Evolutionary conservation across 2,888 invertebrate genomes (phyloP).

Genomic region (Aphelenchoides bicaudatus): DNA sequence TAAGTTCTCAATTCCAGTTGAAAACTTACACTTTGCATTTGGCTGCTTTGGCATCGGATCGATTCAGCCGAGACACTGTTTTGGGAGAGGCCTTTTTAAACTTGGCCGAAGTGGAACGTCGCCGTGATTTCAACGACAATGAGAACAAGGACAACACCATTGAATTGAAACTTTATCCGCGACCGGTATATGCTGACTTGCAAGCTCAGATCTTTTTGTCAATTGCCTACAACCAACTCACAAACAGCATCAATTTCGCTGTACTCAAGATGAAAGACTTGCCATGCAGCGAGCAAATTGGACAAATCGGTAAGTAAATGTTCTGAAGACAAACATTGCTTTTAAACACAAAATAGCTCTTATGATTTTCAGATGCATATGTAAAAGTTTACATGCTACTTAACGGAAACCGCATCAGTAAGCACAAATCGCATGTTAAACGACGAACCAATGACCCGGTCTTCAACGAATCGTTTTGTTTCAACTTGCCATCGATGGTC

Average conservation of each 20-base stretch:
- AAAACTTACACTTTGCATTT: conserved; percentile 30
- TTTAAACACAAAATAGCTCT: neutral
- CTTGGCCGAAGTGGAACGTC: conserved; percentile 40
- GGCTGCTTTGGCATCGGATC: conserved; percentile 76
- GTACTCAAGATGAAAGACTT: conserved; percentile 92
- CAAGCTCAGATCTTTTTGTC: conserved; percentile 91
- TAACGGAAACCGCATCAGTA: conserved; percentile 94
- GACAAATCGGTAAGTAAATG: conserved; percentile 36
- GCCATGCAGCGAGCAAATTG: conserved; percentile 80
- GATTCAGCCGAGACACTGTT: conserved; percentile 95
- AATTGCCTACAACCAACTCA: conserved; percentile 94
- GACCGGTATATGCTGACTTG: conserved; percentile 64
- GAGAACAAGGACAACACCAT: conserved; percentile 31
- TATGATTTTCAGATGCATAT: conserved; percentile 73
- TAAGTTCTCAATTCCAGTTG: too few relatives aligned
- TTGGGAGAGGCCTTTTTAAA: conserved; percentile 77
- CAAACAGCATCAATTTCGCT: conserved; percentile 88
- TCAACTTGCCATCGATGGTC: conserved; percentile 28
- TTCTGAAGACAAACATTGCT: conserved; percentile 7
- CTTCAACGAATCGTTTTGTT: conserved; percentile 91
- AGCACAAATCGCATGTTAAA: conserved; percentile 98
- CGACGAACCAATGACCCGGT: conserved; percentile 94
- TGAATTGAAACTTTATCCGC: conserved; percentile 44
- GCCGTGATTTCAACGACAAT: conserved; percentile 24
- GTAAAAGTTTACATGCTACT: conserved; percentile 94